These are phyloP conservation scores for Ranitomeya imitator DNA, from an alignment of 2,113 vertebrate species.

Conservation along the genomic window DNA sequence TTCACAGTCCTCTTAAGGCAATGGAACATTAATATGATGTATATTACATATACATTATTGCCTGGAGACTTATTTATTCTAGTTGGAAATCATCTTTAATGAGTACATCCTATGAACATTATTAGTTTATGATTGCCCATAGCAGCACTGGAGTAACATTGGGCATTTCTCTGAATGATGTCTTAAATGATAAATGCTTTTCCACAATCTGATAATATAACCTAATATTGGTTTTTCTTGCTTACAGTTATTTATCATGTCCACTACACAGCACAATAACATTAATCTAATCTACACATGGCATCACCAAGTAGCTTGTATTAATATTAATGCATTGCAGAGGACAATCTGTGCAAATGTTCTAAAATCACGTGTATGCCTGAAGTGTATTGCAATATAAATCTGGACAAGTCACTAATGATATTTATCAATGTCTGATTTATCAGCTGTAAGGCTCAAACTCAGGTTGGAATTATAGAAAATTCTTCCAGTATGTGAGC, in stretches of 20 bases:
- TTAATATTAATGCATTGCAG: slow-evolving; percentile 1
- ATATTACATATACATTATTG: neutral
- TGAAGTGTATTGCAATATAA: neutral
- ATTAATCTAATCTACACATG: neutral
- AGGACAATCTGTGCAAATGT: neutral
- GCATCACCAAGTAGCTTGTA: neutral
- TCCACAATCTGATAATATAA: neutral
- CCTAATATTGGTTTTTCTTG: slow-evolving; percentile 6
- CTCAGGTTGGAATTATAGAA: no score
- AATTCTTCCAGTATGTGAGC: no score
- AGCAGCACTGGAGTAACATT: neutral
- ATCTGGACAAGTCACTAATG: neutral
- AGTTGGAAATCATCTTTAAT: neutral
- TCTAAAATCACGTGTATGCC: neutral
- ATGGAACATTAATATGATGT: neutral
- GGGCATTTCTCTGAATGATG: neutral
- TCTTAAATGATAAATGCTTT: neutral
- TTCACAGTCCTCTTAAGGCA: neutral
- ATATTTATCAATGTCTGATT: neutral
- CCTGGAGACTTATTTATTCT: neutral
- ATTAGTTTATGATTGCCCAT: neutral
- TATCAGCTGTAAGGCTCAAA: neutral
- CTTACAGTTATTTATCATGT: slow-evolving; percentile 21
- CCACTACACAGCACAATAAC: neutral
- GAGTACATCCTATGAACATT: neutral